Conservation (phyloP, 2,888 invertebrate species). For the Ypsolopha scabrella region DNA sequence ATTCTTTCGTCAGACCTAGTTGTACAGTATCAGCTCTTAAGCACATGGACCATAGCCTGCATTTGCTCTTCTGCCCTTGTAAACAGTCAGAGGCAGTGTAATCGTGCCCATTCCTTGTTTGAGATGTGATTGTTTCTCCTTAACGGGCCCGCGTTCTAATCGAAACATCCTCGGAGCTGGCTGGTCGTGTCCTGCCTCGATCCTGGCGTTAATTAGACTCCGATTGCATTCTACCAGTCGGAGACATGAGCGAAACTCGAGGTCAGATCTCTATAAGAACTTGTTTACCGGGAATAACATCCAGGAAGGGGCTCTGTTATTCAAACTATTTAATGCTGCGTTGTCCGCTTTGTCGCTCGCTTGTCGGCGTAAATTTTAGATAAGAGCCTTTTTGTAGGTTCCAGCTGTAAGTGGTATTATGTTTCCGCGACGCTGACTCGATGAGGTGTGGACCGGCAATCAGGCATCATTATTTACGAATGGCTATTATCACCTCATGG, state of each 20-base stretch:
- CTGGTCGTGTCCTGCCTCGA: slow-evolving; percentile 29
- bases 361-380: slow-evolving; percentile 3
- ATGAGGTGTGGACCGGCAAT: slow-evolving; percentile 57
- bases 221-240: slow-evolving; percentile 44
- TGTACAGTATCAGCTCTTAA: neutral
- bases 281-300: slow-evolving; percentile 17
- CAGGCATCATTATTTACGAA: slow-evolving; percentile 68
- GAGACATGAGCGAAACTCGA: slow-evolving; percentile 31
- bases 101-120: slow-evolving; percentile 52
- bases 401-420: slow-evolving; percentile 11
- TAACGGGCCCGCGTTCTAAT: slow-evolving; percentile 56
- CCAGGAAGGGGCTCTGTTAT: slow-evolving; percentile 24
- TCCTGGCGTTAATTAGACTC: slow-evolving; percentile 56
- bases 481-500: slow-evolving; percentile 68
- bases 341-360: neutral
- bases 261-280: slow-evolving; percentile 31
- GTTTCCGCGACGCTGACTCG: slow-evolving; percentile 32
- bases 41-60: neutral
- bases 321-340: slow-evolving; percentile 12
- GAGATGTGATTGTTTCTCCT: slow-evolving; percentile 65
- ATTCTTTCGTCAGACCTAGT: no score
- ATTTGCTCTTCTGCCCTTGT: slow-evolving; percentile 5
- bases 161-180: slow-evolving; percentile 54
- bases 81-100: slow-evolving; percentile 24
- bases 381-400: slow-evolving; percentile 7